Conservation (phyloP, 2,797 vertebrate species). For the Furcifer pardalis region DNA sequence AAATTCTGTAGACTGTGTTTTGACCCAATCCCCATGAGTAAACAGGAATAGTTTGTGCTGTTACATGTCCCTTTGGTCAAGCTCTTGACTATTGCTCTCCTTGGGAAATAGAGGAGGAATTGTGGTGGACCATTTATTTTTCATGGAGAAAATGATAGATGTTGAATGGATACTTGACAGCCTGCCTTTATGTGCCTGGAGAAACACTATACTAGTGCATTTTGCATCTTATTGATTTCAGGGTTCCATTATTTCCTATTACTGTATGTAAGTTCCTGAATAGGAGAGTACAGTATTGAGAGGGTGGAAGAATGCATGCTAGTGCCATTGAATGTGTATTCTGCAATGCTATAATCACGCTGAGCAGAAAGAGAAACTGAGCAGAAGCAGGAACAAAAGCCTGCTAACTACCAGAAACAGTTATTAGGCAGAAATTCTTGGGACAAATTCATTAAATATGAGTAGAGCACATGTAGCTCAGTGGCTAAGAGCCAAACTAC, state of each 20-base stretch:
- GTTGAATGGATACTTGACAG: background rate
- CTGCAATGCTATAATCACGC: background rate
- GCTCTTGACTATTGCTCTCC: background rate
- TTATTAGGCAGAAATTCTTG: background rate
- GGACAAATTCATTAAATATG: background rate
- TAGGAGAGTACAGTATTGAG: background rate
- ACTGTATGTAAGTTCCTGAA: background rate
- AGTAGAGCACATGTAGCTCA: background rate
- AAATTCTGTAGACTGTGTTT: background rate
- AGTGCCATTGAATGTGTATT: background rate
- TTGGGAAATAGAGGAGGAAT: background rate
- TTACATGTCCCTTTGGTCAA: background rate
- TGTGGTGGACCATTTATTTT: background rate
- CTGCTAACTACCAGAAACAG: background rate
- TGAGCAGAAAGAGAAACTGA: background rate
- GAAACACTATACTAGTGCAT: background rate
- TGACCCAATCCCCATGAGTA: background rate
- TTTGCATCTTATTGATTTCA: slow-evolving; percentile 18
- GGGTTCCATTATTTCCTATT: slow-evolving; percentile 1
- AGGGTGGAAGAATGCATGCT: background rate
- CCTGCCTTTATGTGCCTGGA: background rate
- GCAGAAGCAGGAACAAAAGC: background rate
- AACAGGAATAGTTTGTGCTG: background rate
- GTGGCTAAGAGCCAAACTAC: background rate
- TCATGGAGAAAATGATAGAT: background rate